Base-by-base conservation (phyloP, 2,888 invertebrate genomes). In the Cecidostiba fungosa region DNA sequence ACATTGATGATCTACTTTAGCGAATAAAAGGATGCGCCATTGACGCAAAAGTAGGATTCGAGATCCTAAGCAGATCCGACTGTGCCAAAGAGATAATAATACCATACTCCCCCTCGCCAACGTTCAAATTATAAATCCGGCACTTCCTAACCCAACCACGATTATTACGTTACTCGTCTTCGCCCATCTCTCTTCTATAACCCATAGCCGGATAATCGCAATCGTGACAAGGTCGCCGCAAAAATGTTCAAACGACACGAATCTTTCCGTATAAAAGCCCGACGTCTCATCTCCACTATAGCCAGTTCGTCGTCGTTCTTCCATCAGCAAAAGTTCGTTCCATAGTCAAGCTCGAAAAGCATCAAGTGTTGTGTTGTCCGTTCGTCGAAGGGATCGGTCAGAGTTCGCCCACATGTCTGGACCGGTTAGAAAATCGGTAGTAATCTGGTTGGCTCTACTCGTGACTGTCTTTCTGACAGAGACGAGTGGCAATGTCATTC, bases 201-300 rank as follows among this genome's bases (percentile, higher is more conserved):
- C n/a, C 29, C 70, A 4, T 26, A 59, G 50, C 29, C 19, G 54
- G 36, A 86, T 91, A 92, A 92, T 92, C 89, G 87, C 90, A 91
- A 91, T 93, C 93, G 93, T 93, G 93, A 93, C 92, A 86, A 88
- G 86, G 82, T 88, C 76, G 32, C 85, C 88, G 88, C 89, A 91
- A 91, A 91, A 91, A 91, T 90, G 85, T 85, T 69, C 88, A 88
- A 88, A 87, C 90, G 92, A 90, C 92, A 93, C 92, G 89, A 91
- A 91, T 93, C 88, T 88, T 87, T 80, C 88, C 89, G 90, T 92
- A 93, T 92, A 93, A 92, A 88, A 87, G 85, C 74, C n/a, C 73
- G 26, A 29, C 29, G 62, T 8, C 66, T 73, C 39, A 36, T 72
- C 59, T 16, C 29, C 23, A 6, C 54, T 0, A 26, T 29, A 78